Base-by-base conservation (phyloP, 1,140 invertebrate species). In the Pseudomyrmex sp. region DNA sequence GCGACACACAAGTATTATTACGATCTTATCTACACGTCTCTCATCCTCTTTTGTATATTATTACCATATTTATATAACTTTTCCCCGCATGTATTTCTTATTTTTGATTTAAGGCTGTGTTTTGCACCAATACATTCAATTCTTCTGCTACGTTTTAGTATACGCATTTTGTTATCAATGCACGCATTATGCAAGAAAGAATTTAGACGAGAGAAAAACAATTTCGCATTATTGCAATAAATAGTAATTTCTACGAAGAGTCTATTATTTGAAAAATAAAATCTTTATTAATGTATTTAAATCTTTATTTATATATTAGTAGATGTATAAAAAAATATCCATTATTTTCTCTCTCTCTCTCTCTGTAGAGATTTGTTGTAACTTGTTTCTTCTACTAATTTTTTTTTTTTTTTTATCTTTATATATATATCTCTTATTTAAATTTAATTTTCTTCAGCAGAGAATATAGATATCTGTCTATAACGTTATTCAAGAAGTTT, bases 21-120 rank as follows among this genome's bases (percentile, higher is more conserved):
- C 52, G 82, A 66, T 83, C 54, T 83, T 65, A 75, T 65, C 61
- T 76, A 76, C 66, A 76, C 66, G 26, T 56, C 1, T 56, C 1
- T 63, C 15, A 15, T 18, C 18, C 58, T 54, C 35, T 44, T 56
- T 52, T 44, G 26, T 20, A 48, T 35, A 48, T 35, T 52, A 83
- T 83, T 83, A 83, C 48, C 80, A 83, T 83, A 83, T 74, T 83
- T 35, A 76, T 50, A 50, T 48, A 23, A 26, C 50, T 50, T n/a
- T 46, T n/a, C 35, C 4, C 44, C 35, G 44, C 13, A 18, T 48
- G 18, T 79, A 59, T 54, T 23, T 44, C n/a, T 50, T 26, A 70
- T 20, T 80, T 70, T 48, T 26, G 23, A 61, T 59, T 80, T 15
- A 79, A 48, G 65, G 20, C 8, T 35, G 35, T 35, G 18, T 70